Percentiles rank a stretch among this genome's conserved stretches.
These are phyloP conservation scores for Pseudomyrmex dendroicus DNA, from an alignment of 1,140 invertebrate genomes.

Conservation along the genomic window DNA sequence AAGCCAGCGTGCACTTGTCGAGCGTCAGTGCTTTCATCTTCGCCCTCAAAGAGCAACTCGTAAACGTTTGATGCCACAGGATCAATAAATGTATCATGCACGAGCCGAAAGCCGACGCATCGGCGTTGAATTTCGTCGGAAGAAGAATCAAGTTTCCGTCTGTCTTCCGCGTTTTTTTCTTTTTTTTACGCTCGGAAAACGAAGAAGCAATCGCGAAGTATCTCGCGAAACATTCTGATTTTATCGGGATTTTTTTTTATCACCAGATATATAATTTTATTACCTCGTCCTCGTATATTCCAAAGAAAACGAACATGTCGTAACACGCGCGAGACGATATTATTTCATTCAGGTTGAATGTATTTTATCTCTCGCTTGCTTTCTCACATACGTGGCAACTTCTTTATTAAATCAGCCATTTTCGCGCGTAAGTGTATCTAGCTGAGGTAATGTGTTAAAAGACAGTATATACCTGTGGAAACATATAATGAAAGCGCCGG, in stretches of 20 bases:
- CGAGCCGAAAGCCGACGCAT: slow-evolving; percentile 61
- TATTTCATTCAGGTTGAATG: too few species aligned
- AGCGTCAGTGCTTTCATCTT: slow-evolving; percentile 78
- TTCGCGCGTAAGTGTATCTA: background rate
- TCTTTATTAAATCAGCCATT: background rate
- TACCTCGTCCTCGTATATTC: too few species aligned
- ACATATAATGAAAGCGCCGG: slow-evolving; percentile 28
- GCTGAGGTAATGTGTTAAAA: slow-evolving; percentile 15
- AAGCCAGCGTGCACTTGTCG: slow-evolving; percentile 74
- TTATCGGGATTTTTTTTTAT: too few species aligned
- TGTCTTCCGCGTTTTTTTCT: background rate
- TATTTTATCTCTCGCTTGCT: background rate
- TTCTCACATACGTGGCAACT: background rate
- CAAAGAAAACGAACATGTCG: background rate
- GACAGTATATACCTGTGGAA: background rate
- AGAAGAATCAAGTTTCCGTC: slow-evolving; percentile 59
- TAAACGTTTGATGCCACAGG: slow-evolving; percentile 76
- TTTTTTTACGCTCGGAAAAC: background rate
- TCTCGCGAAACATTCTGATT: too few species aligned
- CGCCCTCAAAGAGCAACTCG: slow-evolving; percentile 76
- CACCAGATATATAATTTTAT: too few species aligned
- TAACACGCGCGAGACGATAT: too few species aligned
- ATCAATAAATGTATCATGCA: slow-evolving; percentile 73
- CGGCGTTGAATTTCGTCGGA: slow-evolving; percentile 53
- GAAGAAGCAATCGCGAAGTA: background rate